Conservation (phyloP, 2,113 vertebrate genomes). For the Tonatia bakeri region DNA sequence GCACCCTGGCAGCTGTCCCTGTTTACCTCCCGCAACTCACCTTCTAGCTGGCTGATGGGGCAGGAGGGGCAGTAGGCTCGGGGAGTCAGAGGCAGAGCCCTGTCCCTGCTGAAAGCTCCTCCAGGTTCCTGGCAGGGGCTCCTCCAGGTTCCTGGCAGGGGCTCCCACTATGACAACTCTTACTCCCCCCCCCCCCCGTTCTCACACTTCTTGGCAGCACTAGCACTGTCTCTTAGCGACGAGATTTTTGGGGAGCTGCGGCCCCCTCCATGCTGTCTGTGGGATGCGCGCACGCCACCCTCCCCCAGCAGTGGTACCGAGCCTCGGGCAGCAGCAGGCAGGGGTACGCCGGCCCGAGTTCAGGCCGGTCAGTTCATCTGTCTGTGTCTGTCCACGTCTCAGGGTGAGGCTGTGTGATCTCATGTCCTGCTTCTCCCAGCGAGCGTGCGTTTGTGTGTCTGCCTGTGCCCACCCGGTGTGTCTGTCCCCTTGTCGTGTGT, state of each 20-base stretch:
- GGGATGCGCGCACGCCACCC: slow-evolving; percentile 53
- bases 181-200: slow-evolving; percentile 51
- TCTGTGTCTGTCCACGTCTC: slow-evolving; percentile 57
- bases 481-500: slow-evolving; percentile 25
- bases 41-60: not conserved
- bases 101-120: not conserved
- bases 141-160: slow-evolving; percentile 18
- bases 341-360: slow-evolving; percentile 30
- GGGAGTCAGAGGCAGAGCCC: not conserved
- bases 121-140: slow-evolving; percentile 5
- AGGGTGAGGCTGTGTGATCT: slow-evolving; percentile 56
- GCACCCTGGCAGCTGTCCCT: not conserved
- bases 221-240: slow-evolving; percentile 74
- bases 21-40: not conserved
- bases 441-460: slow-evolving; percentile 35
- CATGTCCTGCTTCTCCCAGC: not conserved
- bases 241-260: slow-evolving; percentile 64
- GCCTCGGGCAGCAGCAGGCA: slow-evolving; percentile 55
- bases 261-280: slow-evolving; percentile 63
- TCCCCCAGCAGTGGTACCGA: slow-evolving; percentile 59
- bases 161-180: slow-evolving; percentile 53
- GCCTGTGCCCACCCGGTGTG: slow-evolving; percentile 28
- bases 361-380: slow-evolving; percentile 12
- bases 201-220: slow-evolving; percentile 72
- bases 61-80: not conserved